Evolutionary conservation across 2,797 vertebrate genomes (phyloP), one percentile per base, ranked within the genome.

Genomic region (Enteromius argenteus): DNA sequence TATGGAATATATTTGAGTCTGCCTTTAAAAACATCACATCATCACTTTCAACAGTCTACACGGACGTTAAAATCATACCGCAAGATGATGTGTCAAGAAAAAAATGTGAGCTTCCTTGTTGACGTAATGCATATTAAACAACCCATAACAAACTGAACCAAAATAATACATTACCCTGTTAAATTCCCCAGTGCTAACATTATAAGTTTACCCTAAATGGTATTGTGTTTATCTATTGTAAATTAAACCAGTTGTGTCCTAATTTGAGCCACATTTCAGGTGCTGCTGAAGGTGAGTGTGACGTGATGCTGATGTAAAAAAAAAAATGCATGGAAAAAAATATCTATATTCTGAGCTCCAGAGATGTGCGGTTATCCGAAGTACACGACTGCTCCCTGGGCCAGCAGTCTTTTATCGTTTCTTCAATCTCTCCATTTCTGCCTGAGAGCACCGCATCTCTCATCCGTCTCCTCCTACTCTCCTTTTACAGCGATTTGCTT

Each of bases 371-470:
- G 77, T 82, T 83, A 86, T 81, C 71, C 39, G 46, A 85, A 74
- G 71, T 66, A 75, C 80, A 84, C 27, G 60, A 81, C 77, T 79
- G 60, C 51, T 83, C 64, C 60, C 21, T 78, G 21, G 71, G 66
- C 56, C 51, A 72, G 10, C 42, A 76, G 67, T 53, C 77, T 73
- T 86, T 84, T 89, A 85, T 90, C 79, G 49, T 83, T 88, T 79
- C 78, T 77, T 84, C 74, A 62, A 82, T 86, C 75, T 83, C 75
- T 64, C 74, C 46, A 44, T 88, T 86, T 79, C 85, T 86, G 80
- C 69, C 84, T 53, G 79, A 74, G 71, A 53, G 79, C 75, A 84
- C 84, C 69, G 2, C 21, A 56, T 49, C 79, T 35, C 53, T 67
- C 71, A 74, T 71, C 39, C 37, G 4, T 79, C 39, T 81, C 79